Conservation (phyloP, 2,113 vertebrate species). For the Felis catus region DNA sequence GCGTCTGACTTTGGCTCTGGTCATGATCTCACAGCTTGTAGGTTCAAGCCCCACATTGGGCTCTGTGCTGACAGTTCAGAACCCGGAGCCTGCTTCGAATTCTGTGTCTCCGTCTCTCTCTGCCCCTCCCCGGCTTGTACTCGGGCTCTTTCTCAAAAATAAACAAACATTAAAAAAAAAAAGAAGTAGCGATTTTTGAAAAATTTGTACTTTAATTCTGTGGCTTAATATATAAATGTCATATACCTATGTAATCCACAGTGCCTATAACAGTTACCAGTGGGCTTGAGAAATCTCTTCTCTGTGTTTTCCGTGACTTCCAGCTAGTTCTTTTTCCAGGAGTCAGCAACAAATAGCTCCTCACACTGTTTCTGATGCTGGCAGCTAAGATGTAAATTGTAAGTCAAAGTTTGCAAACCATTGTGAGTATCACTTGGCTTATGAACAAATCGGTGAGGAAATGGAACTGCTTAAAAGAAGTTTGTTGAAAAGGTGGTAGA, state of each 20-base stretch:
- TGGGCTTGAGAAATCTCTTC: neutral
- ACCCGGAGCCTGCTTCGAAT: too few species aligned
- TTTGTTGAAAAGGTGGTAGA: constrained; percentile 7
- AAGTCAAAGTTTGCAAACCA: constrained; percentile 24
- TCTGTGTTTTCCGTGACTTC: neutral
- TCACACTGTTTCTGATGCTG: neutral
- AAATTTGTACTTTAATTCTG: neutral
- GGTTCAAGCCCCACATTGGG: too few species aligned
- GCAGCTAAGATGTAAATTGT: constrained; percentile 27
- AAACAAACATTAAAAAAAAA: too few species aligned
- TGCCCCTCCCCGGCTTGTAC: too few species aligned
- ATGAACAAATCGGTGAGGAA: neutral
- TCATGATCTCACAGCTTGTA: too few species aligned
- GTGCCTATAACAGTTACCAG: neutral
- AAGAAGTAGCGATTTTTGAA: too few species aligned
- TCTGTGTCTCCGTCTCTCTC: too few species aligned
- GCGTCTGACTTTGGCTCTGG: too few species aligned
- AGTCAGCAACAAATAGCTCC: neutral
- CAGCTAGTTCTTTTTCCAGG: neutral
- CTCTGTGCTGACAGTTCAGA: too few species aligned
- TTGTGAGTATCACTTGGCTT: neutral
- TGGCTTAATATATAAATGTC: neutral
- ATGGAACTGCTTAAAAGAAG: neutral
- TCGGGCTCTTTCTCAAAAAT: too few species aligned
- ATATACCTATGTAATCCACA: neutral